Percentiles rank a stretch among this genome's conserved stretches.
These are phyloP conservation scores for Bibio marci DNA, from an alignment of 2,888 invertebrate genomes.

Conservation along the genomic window DNA sequence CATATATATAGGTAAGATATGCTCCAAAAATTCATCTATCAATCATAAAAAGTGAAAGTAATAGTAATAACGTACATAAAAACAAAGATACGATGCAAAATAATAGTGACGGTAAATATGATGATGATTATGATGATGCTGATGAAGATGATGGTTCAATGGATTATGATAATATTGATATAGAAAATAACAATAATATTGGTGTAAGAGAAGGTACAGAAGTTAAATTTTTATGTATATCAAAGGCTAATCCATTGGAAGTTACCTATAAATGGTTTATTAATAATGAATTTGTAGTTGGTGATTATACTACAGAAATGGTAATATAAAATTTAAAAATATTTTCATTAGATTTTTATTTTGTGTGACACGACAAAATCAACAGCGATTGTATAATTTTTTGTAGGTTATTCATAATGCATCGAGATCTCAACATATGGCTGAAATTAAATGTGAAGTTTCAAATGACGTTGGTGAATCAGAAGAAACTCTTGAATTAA, in stretches of 20 bases:
- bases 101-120: conserved; percentile 9
- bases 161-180: neutral
- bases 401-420: conserved; percentile 55
- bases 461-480: conserved; percentile 85
- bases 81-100: no score
- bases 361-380: no score
- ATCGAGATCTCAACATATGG: conserved; percentile 66
- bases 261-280: conserved; percentile 76
- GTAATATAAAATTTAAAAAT: conserved; percentile 24
- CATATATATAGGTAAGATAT: conserved; percentile 55
- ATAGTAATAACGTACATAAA: no score
- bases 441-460: conserved; percentile 79
- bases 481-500: conserved; percentile 69
- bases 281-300: conserved; percentile 64
- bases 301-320: conserved; percentile 66
- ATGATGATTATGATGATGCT: conserved; percentile 24
- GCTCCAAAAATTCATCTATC: conserved; percentile 73
- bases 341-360: neutral
- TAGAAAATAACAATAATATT: neutral
- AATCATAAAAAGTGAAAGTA: conserved; percentile 31
- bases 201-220: conserved; percentile 60
- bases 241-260: conserved; percentile 77
- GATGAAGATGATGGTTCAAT: no score
- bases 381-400: no score
- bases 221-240: conserved; percentile 64